Percentiles rank a stretch among this genome's conserved stretches.
Evolutionary conservation across 2,797 vertebrate species (phyloP).

Genomic region (Lacerta agilis): DNA sequence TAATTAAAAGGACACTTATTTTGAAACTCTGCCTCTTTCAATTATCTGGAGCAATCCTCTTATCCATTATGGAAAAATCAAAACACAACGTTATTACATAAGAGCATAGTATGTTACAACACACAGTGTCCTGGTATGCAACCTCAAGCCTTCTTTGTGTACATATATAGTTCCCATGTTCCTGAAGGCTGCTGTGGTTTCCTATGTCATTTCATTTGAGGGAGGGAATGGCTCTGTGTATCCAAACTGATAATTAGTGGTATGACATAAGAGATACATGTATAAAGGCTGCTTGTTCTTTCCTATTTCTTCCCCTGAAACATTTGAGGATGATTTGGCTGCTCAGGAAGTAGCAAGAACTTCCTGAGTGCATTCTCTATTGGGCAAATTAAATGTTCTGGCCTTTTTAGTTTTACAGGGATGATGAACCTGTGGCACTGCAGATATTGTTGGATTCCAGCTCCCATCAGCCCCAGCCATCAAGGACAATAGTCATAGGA

Average conservation of each 20-base stretch:
- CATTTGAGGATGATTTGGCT: background rate
- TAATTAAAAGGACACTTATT: background rate
- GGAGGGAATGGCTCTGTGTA: background rate
- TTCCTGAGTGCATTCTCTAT: background rate
- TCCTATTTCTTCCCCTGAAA: background rate
- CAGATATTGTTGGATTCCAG: background rate
- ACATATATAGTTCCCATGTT: background rate
- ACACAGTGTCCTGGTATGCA: background rate
- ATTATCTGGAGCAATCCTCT: background rate
- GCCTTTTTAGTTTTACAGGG: background rate
- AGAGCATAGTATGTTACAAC: background rate
- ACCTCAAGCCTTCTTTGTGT: background rate
- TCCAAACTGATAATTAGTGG: background rate
- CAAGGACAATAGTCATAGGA: background rate
- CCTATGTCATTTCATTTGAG: background rate
- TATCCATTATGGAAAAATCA: background rate
- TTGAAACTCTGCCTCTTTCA: background rate
- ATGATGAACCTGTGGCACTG: background rate
- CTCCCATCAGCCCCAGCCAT: background rate
- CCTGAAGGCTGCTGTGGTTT: background rate
- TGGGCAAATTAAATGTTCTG: too few relatives aligned
- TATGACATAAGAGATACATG: too few relatives aligned
- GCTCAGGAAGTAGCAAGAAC: background rate
- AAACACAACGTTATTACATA: background rate
- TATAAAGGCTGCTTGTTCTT: background rate